Evolutionary conservation across 2,888 invertebrate genomes (phyloP), one percentile per base, ranked within the genome.

Genomic region (Myathropa florea): DNA sequence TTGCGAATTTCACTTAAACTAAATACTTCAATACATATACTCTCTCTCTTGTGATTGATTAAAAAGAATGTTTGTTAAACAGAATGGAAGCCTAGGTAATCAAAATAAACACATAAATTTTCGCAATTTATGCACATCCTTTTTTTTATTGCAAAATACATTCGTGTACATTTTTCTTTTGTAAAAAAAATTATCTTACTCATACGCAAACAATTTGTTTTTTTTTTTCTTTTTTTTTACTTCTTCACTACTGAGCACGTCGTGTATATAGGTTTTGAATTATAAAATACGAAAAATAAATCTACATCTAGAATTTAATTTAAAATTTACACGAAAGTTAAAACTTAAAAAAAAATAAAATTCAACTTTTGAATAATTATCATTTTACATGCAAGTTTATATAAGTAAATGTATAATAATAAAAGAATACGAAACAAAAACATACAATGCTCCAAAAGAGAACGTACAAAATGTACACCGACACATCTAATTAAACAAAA

Each of bases 31-130:
- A 75, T 80, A 28, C 26, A 39, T 68, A 61, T 23, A 39, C 6
- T 53, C 21, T 39, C 36, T 24, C 60, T 10, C 46, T 36, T 67
- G 7, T 60, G 23, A 53, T 68, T 60, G 24, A 60, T 63, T 77
- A 57, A 36, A 83, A 76, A 61, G 61, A n/a, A 57, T 68, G 21
- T 71, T 73, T 85, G 81, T 86, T 86, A 57, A 82, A 86, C 78
- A 86, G 71, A 86, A 86, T 86, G 86, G 86, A 86, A 86, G 86
- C 86, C 77, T 85, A 63, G 68, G 73, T 63, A 85, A 86, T 81
- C 64, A 30, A 86, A 86, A 73, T 67, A 67, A 75, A 65, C 12
- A 64, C 39, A 70, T 36, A 60, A 2, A 28, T 61, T 28, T 53
- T 75, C 3, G 23, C 55, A 4, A 6, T 75, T 57, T 55, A 72